Evolutionary conservation across 1,140 invertebrate species (phyloP).

Genomic region (Drosophila bocqueti): DNA sequence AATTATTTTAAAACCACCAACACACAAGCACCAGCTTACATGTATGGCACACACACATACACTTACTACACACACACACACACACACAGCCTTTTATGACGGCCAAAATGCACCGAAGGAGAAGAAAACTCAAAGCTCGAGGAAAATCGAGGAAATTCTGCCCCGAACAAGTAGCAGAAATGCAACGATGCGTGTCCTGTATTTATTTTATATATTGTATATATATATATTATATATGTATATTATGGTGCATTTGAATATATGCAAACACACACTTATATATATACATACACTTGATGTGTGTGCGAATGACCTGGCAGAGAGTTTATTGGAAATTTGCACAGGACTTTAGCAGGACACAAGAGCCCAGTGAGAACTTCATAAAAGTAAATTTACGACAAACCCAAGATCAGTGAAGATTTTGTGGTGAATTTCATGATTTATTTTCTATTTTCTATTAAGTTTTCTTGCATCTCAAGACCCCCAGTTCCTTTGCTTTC

Average conservation of each 20-base stretch:
- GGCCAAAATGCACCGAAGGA: slow-evolving; percentile 38
- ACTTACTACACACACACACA: slow-evolving; percentile 9
- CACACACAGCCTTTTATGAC: slow-evolving; percentile 30
- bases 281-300: slow-evolving; percentile 1
- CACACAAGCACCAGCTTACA: slow-evolving; percentile 41
- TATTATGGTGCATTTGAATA: slow-evolving; percentile 20
- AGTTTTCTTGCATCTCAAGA: not conserved
- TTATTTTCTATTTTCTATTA: not conserved
- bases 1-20: slow-evolving; percentile 22
- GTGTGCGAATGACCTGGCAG: slow-evolving; percentile 15
- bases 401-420: not conserved
- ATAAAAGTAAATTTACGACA: slow-evolving; percentile 5
- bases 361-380: not conserved
- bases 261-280: not conserved
- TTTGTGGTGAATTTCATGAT: not conserved
- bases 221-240: slow-evolving; percentile 13
- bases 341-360: slow-evolving; percentile 15
- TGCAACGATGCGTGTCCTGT: slow-evolving; percentile 47
- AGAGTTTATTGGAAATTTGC: slow-evolving; percentile 24
- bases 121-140: slow-evolving; percentile 30
- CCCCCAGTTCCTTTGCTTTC: not conserved
- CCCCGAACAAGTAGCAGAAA: slow-evolving; percentile 15
- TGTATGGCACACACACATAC: slow-evolving; percentile 25
- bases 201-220: slow-evolving; percentile 25
- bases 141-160: slow-evolving; percentile 30